Conservation (phyloP, 1,140 invertebrate genomes). For the Papilio aristodemus region DNA sequence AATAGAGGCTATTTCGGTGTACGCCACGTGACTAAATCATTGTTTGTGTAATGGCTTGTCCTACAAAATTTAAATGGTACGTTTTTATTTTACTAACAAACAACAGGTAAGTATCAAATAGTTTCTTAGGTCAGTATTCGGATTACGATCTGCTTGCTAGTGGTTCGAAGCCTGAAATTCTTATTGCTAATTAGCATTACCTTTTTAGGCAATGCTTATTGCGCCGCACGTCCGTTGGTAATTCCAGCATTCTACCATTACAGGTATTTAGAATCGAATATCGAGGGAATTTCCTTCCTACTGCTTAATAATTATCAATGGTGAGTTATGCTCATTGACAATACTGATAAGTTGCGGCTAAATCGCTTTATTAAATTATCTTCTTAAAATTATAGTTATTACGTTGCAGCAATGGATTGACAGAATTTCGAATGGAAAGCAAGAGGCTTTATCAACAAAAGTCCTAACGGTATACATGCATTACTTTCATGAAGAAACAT, state of each 20-base stretch:
- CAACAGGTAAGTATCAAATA: conserved; percentile 17
- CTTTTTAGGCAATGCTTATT: too few relatives aligned
- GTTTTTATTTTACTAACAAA: conserved; percentile 34
- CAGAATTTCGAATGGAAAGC: too few relatives aligned
- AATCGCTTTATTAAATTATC: too few relatives aligned
- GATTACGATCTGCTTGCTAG: not conserved
- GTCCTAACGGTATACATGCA: too few relatives aligned
- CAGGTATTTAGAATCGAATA: not conserved
- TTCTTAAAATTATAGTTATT: too few relatives aligned
- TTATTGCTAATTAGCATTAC: too few relatives aligned
- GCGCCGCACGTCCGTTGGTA: too few relatives aligned
- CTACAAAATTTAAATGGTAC: conserved; percentile 32
- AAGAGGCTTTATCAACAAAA: too few relatives aligned
- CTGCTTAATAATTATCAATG: not conserved
- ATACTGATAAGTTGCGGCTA: too few relatives aligned
- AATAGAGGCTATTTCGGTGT: conserved; percentile 23
- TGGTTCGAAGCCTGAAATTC: not conserved
- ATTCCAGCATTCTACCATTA: not conserved
- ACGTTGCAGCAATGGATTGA: too few relatives aligned
- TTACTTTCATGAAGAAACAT: too few relatives aligned
- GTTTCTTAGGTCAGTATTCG: not conserved
- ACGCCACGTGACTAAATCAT: not conserved
- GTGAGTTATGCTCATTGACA: too few relatives aligned
- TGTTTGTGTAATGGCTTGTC: conserved; percentile 29
- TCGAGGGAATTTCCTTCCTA: not conserved